Evolutionary conservation across 2,797 vertebrate genomes (phyloP), one percentile per base, ranked within the genome.

Genomic region (Cyclopterus lumpus): DNA sequence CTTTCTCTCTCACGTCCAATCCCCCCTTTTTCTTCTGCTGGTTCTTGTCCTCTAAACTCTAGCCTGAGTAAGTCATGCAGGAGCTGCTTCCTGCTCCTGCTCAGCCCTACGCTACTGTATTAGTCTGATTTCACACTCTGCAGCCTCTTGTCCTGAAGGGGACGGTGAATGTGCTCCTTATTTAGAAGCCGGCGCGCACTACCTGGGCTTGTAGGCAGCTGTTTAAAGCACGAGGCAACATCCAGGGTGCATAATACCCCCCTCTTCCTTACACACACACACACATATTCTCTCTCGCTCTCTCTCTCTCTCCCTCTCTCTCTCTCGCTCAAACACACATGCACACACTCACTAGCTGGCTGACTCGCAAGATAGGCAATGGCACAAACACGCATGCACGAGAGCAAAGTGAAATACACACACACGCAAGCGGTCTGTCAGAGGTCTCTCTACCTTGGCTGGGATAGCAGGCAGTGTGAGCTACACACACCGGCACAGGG

Each of bases 91-190:
- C 88, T 89, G 91, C 92, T 90, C 83, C 87, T 90, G 90, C 89
- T 89, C 92, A 90, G 90, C 88, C 91, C 88, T 80, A 93, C 90
- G 89, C 93, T 92, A 93, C 91, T 90, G 93, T 93, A 93, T 94
- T 93, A 94, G 93, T 94, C 91, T 94, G 94, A 94, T 95, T 95
- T 95, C 94, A 95, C 94, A 95, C 92, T 92, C 93, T 92, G 92
- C 94, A 95, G 94, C 93, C 93, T 93, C 90, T 94, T 92, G 93
- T 95, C 94, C 94, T 94, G 93, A 93, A 94, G 95, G 93, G 94
- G 94, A 93, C 92, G 84, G 90, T 94, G 91, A 94, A 93, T 92
- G 92, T 91, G 92, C 93, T 95, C 93, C 93, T 94, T 95, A 95
- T 95, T 94, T 94, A 95, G 94, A 94, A 95, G 94, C 94, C 89